phyloP scores from a whole-genome alignment of 2,797 vertebrate species.

The Tapirus indicus region DNA sequence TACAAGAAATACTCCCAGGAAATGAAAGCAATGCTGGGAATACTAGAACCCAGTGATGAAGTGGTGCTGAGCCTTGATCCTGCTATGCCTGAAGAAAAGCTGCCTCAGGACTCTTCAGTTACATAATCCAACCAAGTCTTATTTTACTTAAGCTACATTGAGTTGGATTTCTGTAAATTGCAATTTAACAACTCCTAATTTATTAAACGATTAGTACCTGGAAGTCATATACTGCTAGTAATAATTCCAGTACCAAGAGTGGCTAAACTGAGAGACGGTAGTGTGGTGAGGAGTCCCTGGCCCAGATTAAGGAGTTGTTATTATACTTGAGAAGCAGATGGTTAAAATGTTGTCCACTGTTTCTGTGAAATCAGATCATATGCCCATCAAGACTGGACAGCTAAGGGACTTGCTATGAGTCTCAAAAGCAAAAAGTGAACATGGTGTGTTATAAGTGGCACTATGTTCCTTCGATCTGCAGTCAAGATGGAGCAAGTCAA shows the following conservation, averaged over 20 bases:
- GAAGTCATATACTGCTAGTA: neutral
- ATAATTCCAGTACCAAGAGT: neutral
- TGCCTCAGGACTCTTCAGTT: neutral
- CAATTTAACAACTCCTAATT: neutral
- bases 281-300: neutral
- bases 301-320: neutral
- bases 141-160: neutral
- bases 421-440: neutral
- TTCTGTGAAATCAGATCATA: neutral
- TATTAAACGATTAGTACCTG: neutral
- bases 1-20: neutral
- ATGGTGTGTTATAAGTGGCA: neutral
- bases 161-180: neutral
- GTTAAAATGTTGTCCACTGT: neutral
- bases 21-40: neutral
- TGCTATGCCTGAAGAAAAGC: neutral
- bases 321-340: neutral
- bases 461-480: neutral
- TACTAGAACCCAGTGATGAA: neutral
- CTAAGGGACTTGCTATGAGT: neutral
- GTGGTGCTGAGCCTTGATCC: neutral
- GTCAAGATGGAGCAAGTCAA: neutral
- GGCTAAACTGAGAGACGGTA: neutral
- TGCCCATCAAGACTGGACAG: neutral
- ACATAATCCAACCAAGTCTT: neutral